These are phyloP conservation scores for Ophion obscuratus DNA, from an alignment of 2,888 invertebrate genomes.

Conservation along the genomic window DNA sequence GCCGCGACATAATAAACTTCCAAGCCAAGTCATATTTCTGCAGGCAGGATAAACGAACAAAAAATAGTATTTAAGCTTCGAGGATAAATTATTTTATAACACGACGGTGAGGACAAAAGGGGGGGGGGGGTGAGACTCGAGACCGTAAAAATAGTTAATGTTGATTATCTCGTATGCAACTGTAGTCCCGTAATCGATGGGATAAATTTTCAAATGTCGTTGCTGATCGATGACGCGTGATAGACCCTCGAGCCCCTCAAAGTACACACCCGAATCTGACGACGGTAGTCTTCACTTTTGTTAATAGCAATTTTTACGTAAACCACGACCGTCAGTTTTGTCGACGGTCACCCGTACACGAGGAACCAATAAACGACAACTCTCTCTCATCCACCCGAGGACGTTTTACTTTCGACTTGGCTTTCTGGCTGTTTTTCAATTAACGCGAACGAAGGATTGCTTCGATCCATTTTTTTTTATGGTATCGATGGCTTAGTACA, in stretches of 20 bases:
- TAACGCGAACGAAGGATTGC: not conserved
- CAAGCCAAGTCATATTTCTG: slow-evolving; percentile 73
- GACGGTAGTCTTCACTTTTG: not conserved
- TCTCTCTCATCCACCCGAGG: not conserved
- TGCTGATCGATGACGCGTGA: not conserved
- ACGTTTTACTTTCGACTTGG: not conserved
- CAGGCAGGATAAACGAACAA: slow-evolving; percentile 75
- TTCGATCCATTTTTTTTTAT: not conserved
- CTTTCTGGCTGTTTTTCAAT: not conserved
- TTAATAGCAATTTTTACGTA: not conserved
- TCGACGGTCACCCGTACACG: not conserved
- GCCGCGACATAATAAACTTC: slow-evolving; percentile 12
- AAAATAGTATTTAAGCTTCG: slow-evolving; percentile 74
- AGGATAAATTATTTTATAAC: slow-evolving; percentile 74
- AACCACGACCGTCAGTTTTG: not conserved
- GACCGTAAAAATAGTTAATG: not conserved
- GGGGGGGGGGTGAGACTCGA: not conserved
- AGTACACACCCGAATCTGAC: not conserved
- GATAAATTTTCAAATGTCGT: not conserved
- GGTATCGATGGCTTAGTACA: no score
- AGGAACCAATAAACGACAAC: not conserved
- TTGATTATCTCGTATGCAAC: not conserved
- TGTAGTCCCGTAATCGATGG: not conserved
- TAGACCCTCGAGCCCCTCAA: not conserved
- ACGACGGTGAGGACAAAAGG: slow-evolving; percentile 1